Conservation (phyloP, 2,888 invertebrate genomes). For the Agonum fuliginosum region DNA sequence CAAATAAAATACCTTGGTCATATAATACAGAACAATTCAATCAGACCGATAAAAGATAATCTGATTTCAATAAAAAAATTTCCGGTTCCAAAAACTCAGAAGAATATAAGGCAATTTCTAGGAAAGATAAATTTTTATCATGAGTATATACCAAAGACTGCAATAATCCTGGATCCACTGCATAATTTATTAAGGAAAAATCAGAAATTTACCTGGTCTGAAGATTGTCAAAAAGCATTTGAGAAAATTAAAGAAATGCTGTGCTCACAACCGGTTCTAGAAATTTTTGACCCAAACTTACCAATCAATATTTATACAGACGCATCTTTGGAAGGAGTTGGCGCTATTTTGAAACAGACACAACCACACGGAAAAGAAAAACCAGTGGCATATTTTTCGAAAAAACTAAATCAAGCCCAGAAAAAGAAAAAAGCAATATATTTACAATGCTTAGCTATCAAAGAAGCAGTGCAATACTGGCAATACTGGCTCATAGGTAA, state of each 20-base stretch:
- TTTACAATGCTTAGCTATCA: too few species aligned
- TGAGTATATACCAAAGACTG: too few species aligned
- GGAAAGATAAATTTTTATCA: too few species aligned
- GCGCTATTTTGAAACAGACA: too few species aligned
- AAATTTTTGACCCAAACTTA: slow-evolving; percentile 61
- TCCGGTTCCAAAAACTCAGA: slow-evolving; percentile 59
- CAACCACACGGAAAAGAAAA: too few species aligned
- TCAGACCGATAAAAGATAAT: slow-evolving; percentile 58
- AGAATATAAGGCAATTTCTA: slow-evolving; percentile 61
- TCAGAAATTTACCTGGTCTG: slow-evolving; percentile 59
- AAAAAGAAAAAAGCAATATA: slow-evolving; percentile 63
- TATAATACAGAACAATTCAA: slow-evolving; percentile 52
- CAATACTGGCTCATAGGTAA: slow-evolving; percentile 63
- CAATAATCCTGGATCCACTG: slow-evolving; percentile 47
- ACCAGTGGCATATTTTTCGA: slow-evolving; percentile 62
- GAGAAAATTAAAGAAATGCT: slow-evolving; percentile 59
- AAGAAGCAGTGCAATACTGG: slow-evolving; percentile 64
- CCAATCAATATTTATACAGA: slow-evolving; percentile 62
- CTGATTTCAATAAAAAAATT: slow-evolving; percentile 57
- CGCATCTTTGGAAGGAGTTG: slow-evolving; percentile 62
- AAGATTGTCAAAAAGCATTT: slow-evolving; percentile 60
- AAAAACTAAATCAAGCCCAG: slow-evolving; percentile 64
- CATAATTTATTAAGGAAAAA: slow-evolving; percentile 62
- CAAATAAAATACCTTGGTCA: slow-evolving; percentile 58
- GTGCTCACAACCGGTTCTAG: too few species aligned